Evolutionary conservation across 2,113 vertebrate species (phyloP), one percentile per base, ranked within the genome.

Genomic region (Chinchilla lanigera): DNA sequence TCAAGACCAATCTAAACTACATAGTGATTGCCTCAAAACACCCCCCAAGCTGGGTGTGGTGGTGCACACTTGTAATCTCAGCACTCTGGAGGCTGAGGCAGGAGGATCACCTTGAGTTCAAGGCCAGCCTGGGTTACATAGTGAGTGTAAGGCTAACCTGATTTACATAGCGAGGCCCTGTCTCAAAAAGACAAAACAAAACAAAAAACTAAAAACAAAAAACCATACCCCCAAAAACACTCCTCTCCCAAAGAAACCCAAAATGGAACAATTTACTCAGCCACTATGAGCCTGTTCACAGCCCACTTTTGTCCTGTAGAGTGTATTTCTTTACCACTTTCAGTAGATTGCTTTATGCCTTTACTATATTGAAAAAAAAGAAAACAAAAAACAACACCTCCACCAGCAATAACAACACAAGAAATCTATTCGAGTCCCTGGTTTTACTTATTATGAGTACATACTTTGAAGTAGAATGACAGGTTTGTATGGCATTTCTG

Each of bases 371-470:
- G 73, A 44, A 14, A 47, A 75, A 75, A 6, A 47, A 30, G 26
- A 77, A 47, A 14, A 4, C 44, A 75, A 75, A 75, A 38, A 44
- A 44, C 44, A 75, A 28, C 26, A 71, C 20, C 19, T 71, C n/a
- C 19, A 22, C n/a, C 19, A 13, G 12, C 41, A 47, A 7, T 20
- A 26, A 47, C 41, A 47, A 28, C 41, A 16, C 73, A 77, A 47
- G 41, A 77, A 47, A 47, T 47, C 24, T 77, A 24, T 52, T 94
- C 38, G 87, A 38, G 60, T 65, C 22, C 7, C 60, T 78, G 65
- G n/a, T 88, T 93, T 93, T 4, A 12, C 16, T 96, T 88, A 19
- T 85, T 90, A 69, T 77, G 58, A 89, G n/a, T 95, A 71, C 2
- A 35, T 86, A 56, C 11, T 50, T n/a, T 54, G 69, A 92, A 91